Percentiles rank a stretch among this genome's conserved stretches.
phyloP scores from a whole-genome alignment of 1,140 invertebrate genomes.

The Mizuhopecten yessoensis region DNA sequence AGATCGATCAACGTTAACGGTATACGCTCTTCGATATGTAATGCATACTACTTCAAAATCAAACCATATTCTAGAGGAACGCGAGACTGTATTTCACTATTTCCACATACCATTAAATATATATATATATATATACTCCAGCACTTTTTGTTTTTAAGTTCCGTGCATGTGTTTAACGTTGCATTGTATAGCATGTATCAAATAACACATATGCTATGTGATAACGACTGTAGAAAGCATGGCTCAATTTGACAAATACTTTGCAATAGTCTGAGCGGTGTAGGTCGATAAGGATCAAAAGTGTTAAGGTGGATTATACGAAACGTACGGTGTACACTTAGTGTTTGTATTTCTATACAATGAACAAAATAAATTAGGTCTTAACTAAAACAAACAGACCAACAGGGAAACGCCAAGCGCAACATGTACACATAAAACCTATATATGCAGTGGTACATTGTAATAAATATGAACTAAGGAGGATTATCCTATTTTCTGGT shows the following conservation, averaged over 20 bases:
- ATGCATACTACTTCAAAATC: not conserved
- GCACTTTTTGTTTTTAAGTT: not conserved
- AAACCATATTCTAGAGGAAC: not conserved
- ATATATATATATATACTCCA: too few species aligned
- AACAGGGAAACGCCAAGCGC: not conserved
- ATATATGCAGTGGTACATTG: not conserved
- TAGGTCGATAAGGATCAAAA: not conserved
- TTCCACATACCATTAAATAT: too few species aligned
- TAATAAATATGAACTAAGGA: not conserved
- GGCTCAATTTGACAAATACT: not conserved
- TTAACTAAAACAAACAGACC: too few species aligned
- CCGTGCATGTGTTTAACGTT: not conserved
- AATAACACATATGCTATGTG: not conserved
- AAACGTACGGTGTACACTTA: not conserved
- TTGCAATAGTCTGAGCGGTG: not conserved
- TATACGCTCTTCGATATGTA: not conserved
- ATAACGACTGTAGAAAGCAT: not conserved
- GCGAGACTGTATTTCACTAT: not conserved
- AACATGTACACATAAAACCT: not conserved
- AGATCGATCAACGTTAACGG: constrained; percentile 4
- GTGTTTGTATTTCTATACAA: not conserved
- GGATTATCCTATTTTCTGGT: not conserved
- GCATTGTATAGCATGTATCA: not conserved
- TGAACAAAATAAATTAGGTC: not conserved
- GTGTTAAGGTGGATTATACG: not conserved